Percentiles rank a stretch among this genome's conserved stretches.
These are phyloP conservation scores for Ommatoiulus sabulosus DNA, from an alignment of 2,888 invertebrate genomes.

Conservation along the genomic window DNA sequence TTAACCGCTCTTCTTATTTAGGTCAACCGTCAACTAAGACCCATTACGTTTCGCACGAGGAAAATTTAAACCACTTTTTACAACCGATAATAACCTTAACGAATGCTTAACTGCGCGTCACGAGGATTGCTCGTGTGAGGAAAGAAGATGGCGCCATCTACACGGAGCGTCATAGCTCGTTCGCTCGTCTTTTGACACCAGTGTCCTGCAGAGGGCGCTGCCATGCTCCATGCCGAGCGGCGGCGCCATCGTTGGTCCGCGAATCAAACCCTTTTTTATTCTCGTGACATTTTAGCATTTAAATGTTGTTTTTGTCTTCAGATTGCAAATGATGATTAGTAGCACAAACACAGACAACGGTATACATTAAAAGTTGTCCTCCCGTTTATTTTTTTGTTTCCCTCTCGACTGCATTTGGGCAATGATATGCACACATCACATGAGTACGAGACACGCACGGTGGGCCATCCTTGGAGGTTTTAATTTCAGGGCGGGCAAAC, in stretches of 20 bases:
- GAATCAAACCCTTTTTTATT: neutral
- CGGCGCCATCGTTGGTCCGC: neutral
- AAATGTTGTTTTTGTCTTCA: neutral
- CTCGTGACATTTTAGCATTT: neutral
- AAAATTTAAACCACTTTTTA: neutral
- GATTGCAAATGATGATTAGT: neutral
- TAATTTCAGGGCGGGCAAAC: slow-evolving; percentile 40
- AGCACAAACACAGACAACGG: neutral
- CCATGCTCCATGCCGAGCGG: neutral
- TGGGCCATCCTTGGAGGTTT: slow-evolving; percentile 18
- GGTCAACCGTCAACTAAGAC: neutral
- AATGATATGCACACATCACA: neutral
- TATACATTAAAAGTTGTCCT: slow-evolving; percentile 30
- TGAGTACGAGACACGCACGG: neutral
- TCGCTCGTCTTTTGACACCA: neutral
- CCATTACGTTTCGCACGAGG: neutral
- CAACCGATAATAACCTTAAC: neutral
- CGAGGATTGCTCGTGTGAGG: neutral
- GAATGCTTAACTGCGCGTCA: neutral
- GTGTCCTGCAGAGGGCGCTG: neutral
- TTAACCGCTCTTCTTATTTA: neutral
- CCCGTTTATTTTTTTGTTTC: neutral
- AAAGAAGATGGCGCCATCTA: neutral
- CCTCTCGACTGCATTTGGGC: neutral
- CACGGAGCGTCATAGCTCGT: neutral